Evolutionary conservation across 2,113 vertebrate genomes (phyloP), one percentile per base, ranked within the genome.

Genomic region (Gopherus evgoodei): DNA sequence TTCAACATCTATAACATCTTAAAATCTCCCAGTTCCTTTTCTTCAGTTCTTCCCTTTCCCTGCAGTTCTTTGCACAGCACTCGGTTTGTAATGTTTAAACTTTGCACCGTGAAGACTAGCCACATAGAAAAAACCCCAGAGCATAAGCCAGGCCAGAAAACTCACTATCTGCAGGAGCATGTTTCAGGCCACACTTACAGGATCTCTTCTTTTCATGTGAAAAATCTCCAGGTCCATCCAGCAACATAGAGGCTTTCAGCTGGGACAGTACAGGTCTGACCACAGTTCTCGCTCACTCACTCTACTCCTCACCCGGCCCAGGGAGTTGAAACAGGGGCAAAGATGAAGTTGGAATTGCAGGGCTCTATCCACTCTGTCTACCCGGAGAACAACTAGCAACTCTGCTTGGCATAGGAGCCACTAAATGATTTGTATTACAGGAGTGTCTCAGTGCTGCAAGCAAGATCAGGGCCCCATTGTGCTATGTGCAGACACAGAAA

Each of bases 1-100:
- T 91, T 93, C 89, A 94, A 94, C 92, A 83, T 92, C 88, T 11
- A 29, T 75, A 72, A 29, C 8, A 1, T 52, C 81, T 83, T 85
- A 52, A 62, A 50, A 2, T 1, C 53, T 86, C 87, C 87, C 81
- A 2, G 50, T 0, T 6, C 84, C 75, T 57, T 47, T 72, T 27
- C 75, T 27, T 44, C 42, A 47, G 12, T 44, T 78, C 47, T 62
- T 88, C 90, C 22, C 3, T 87, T 86, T 50, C 90, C 89, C 86
- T 22, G 8, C 85, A 0, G 1, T 16, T 44, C 1, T 0, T 0
- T 0, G 11, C 0, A 59, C 2, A 0, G 57, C 12, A 78, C 86
- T 82, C 78, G 0, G 0, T 56, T 25, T 8, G 2, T 2, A 59
- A 1, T 0, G 31, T 76, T 76, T 53, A 1, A 2, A 4, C 47